Conservation (phyloP, 2,797 vertebrate species). For the Hemibagrus guttatus region DNA sequence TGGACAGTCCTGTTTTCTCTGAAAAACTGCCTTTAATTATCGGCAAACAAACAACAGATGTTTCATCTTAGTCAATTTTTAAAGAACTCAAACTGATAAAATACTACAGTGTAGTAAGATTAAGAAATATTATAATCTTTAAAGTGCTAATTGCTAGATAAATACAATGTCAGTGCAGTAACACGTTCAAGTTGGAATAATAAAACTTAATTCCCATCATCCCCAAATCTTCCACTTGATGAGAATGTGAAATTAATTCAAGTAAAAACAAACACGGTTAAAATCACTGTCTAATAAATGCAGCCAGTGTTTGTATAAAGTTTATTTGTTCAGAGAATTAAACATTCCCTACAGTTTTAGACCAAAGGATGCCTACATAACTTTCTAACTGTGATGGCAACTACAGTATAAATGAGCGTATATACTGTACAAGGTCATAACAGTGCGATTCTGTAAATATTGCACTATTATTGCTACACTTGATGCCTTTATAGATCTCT, state of each 20-base stretch:
- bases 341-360: background rate
- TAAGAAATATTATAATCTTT: background rate
- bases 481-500: constrained; percentile 20
- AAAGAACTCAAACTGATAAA: background rate
- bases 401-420: background rate
- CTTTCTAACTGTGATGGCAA: background rate
- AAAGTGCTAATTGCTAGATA: background rate
- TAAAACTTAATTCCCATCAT: background rate
- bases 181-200: background rate
- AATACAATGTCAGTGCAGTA: background rate
- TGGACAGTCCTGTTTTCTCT: background rate
- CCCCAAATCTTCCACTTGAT: background rate
- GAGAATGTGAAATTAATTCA: background rate
- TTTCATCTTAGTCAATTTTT: background rate
- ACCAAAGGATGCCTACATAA: background rate
- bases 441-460: background rate
- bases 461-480: constrained; percentile 9
- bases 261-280: background rate
- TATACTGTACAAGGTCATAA: background rate
- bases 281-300: background rate
- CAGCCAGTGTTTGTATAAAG: background rate
- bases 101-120: background rate
- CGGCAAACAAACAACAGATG: background rate
- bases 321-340: background rate
- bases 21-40: background rate